Base-by-base conservation (phyloP, 1,140 invertebrate genomes). In the Vanessa tameamea region DNA sequence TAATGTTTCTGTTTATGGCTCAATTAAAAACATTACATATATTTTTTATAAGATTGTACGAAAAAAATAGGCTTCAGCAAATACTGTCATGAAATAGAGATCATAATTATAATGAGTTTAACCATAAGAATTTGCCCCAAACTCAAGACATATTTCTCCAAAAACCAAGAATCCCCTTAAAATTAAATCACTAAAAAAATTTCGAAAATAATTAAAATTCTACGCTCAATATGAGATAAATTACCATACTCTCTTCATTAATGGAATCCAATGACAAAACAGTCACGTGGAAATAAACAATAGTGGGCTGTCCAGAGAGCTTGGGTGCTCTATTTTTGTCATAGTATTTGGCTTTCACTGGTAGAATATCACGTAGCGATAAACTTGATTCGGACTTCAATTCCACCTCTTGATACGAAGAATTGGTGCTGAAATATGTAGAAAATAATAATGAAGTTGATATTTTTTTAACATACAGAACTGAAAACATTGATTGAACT, bases 241-340 rank as follows among this genome's bases (percentile, higher is more conserved):
- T 94, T 91, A 97, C 97, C 97, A 98, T 98, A n/a, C 97, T 97
- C 91, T 97, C 96, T 88, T 98, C 97, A 86, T 98, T 97, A 78
- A 98, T 97, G 5, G 97, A 97, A 90, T 98, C 97, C 57, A 98
- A 89, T 51, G 96, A 97, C 72, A 97, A 93, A 9, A 98, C 97
- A 23, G 97, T 97, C 26, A 98, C 97, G 88, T 98, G 97, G 81
- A 97, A 98, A 84, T 97, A 97, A 31, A 97, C 97, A 64, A 97
- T 94, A 5, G 97, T 98, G 9, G 97, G 96, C 83, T 97, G 96
- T 2, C 97, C 97, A 80, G 96, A 93, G 57, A 96, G 94, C 90
- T 98, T 98, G 0, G 97, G 97, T 0, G 97, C 96, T 78, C 96
- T 94, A 91, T 97, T 97, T 91, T 98, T 98, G 89, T 98, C 97